Evolutionary conservation across 2,888 invertebrate genomes (phyloP).

Genomic region (Tipula vernalis): DNA sequence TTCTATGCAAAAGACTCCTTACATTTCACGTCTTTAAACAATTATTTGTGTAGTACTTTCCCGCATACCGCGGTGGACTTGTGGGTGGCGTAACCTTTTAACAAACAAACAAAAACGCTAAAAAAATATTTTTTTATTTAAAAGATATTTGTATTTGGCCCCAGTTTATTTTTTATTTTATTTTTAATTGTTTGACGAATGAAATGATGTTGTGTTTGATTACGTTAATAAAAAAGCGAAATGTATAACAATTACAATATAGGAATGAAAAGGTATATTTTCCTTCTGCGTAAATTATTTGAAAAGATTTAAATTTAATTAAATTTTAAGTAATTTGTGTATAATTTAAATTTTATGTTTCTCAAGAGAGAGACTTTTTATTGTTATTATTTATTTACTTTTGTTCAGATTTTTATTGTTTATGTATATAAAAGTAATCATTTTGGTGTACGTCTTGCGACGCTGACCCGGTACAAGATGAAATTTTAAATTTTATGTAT

Average conservation of each 20-base stretch:
- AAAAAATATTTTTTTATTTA: neutral
- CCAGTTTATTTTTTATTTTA: neutral
- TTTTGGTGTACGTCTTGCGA: neutral
- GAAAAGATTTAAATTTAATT: neutral
- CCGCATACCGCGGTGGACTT: neutral
- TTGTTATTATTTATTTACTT: neutral
- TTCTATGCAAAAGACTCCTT: neutral
- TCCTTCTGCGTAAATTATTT: neutral
- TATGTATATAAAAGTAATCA: neutral
- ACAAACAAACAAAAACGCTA: neutral
- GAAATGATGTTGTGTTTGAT: neutral
- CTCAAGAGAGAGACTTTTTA: neutral
- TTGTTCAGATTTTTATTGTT: neutral
- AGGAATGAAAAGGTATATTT: constrained; percentile 4
- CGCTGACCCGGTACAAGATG: neutral
- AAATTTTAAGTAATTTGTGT: neutral
- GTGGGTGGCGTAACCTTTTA: neutral
- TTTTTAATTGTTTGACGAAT: neutral
- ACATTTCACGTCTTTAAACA: neutral
- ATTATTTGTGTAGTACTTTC: neutral
- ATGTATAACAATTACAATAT: neutral
- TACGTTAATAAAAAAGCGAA: neutral
- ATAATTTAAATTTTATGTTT: neutral
- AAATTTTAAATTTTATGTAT: neutral
- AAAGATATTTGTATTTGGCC: neutral